Percentiles rank a stretch among this genome's conserved stretches.
These are phyloP conservation scores for Aix galericulata DNA, from an alignment of 2,113 vertebrate species.

Conservation along the genomic window DNA sequence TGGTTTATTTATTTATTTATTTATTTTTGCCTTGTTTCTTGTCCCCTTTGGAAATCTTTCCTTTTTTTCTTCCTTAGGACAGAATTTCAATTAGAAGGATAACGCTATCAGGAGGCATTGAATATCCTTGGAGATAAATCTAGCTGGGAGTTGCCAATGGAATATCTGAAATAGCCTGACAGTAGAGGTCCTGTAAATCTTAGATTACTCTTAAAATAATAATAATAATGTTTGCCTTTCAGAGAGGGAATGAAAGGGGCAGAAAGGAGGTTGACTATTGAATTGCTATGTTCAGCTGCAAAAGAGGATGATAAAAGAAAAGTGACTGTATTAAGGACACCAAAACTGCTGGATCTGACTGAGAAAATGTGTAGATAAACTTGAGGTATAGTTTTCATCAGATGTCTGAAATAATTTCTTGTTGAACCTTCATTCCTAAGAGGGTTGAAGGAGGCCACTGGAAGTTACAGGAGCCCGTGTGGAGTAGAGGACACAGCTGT, in stretches of 20 bases:
- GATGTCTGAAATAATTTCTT: not conserved
- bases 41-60: not conserved
- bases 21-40: not conserved
- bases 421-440: not conserved
- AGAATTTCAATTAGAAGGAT: constrained; percentile 52
- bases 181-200: not conserved
- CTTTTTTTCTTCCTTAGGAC: not conserved
- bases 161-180: not conserved
- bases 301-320: not conserved
- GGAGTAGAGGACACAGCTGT: not conserved
- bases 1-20: not conserved
- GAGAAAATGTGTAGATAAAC: not conserved
- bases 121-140: constrained; percentile 26
- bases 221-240: not conserved
- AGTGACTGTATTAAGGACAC: not conserved
- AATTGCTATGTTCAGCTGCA: not conserved
- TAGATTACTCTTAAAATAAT: not conserved
- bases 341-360: not conserved
- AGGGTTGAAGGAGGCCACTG: not conserved
- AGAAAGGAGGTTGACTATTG: not conserved
- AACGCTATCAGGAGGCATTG: not conserved
- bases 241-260: not conserved
- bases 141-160: constrained; percentile 15
- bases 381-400: not conserved
- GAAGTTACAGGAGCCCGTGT: accelerated